Evolutionary conservation across 2,888 invertebrate genomes (phyloP).

Genomic region (Eupithecia pulchellata): DNA sequence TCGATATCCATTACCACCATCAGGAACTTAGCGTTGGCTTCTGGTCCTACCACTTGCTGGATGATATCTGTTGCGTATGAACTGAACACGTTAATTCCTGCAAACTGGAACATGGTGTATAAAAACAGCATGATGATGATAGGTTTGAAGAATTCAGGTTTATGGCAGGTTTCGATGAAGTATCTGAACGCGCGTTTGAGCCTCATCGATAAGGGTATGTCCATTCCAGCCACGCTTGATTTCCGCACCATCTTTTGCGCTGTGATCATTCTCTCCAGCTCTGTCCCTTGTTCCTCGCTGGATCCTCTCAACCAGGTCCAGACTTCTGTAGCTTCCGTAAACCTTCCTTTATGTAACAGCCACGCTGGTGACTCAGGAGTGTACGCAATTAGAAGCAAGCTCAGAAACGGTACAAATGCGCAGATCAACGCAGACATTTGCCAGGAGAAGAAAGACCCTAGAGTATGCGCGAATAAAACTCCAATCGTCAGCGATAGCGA

Average conservation of each 20-base stretch:
- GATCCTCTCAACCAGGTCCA: slow-evolving; percentile 86
- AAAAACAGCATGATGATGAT: slow-evolving; percentile 86
- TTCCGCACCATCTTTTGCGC: slow-evolving; percentile 71
- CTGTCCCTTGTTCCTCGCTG: slow-evolving; percentile 66
- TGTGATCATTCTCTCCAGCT: slow-evolving; percentile 77
- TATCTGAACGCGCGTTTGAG: slow-evolving; percentile 59
- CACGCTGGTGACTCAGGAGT: slow-evolving; percentile 89
- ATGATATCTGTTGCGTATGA: slow-evolving; percentile 89
- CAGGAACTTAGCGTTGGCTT: slow-evolving; percentile 86
- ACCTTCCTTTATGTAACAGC: slow-evolving; percentile 85
- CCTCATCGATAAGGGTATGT: slow-evolving; percentile 53
- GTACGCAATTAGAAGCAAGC: slow-evolving; percentile 81
- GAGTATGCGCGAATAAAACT: slow-evolving; percentile 85
- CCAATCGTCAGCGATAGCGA: slow-evolving; percentile 87
- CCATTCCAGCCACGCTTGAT: slow-evolving; percentile 61
- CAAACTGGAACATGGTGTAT: slow-evolving; percentile 88
- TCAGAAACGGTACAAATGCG: slow-evolving; percentile 78
- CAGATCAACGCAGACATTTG: slow-evolving; percentile 83
- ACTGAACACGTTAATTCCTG: slow-evolving; percentile 89
- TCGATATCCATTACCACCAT: slow-evolving; percentile 88
- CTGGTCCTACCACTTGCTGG: slow-evolving; percentile 84
- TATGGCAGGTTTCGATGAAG: slow-evolving; percentile 62
- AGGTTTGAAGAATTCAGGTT: slow-evolving; percentile 86
- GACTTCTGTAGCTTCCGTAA: slow-evolving; percentile 83
- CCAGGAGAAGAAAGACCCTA: slow-evolving; percentile 87